Base-by-base conservation (phyloP, 1,140 invertebrate genomes). In the Diorhabda elongata region DNA sequence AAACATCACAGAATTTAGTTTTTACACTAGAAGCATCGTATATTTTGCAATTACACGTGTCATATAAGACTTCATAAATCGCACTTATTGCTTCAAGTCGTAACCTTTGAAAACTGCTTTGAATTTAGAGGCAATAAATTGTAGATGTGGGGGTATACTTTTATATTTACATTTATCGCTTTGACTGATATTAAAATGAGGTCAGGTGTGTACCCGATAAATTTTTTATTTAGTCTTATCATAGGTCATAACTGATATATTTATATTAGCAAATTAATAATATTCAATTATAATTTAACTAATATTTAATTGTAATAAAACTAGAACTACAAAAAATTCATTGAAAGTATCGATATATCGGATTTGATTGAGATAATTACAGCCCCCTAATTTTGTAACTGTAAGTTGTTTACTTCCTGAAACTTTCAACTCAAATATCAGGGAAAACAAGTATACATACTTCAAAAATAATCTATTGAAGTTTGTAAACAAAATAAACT, bases 1-100 rank as follows among this genome's bases (percentile, higher is more conserved):
- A 61, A 68, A 72, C 70, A 74, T 74, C 73, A 74, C 66, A 74
- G 73, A 67, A 72, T 70, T 74, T 68, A 42, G 52, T 68, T 71
- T 70, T 61, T 62, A 71, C 70, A 67, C 68, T 66, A 58, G 59
- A 60, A 63, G 11, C 64, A 43, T 41, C 57, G 47, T 58, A 4
- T 42, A 61, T 7, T 67, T 45, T 58, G 26, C 56, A 69, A 69
- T 72, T 67, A 72, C 71, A 70, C 58, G 62, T 72, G 71, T 72
- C 69, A 65, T 44, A 26, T 26, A 63, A 67, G 64, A 71, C 63
- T 57, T 63, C 44, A 63, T 71, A 69, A 68, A 6, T n/a, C 47
- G 47, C 47, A 52, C 47, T 59, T 59, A 42, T 4, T 66, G 11
- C 47, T 57, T 42, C 11, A 59, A 43, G n/a, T 52, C 56, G 2